Conservation (phyloP, 2,888 invertebrate species). For the Macropis europaea region DNA sequence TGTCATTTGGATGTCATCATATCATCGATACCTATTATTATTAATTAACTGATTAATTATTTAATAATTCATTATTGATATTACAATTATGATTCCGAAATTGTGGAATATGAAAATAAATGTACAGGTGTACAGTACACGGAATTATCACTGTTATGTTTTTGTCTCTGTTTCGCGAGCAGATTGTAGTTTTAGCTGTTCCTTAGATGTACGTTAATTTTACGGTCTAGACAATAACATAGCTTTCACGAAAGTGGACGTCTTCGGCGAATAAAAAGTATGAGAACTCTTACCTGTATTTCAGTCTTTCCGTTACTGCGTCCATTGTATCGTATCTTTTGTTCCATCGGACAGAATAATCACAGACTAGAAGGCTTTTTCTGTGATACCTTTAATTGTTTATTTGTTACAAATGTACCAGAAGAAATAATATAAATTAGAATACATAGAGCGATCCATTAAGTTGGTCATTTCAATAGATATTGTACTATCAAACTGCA, state of each 20-base stretch:
- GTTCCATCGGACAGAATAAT: neutral
- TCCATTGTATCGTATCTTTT: neutral
- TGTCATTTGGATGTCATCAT: slow-evolving; percentile 47
- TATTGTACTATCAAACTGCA: slow-evolving; percentile 20
- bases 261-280: slow-evolving; percentile 15
- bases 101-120: slow-evolving; percentile 64
- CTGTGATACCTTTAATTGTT: slow-evolving; percentile 28
- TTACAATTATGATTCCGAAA: slow-evolving; percentile 45
- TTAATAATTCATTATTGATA: slow-evolving; percentile 20
- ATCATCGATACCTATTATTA: slow-evolving; percentile 44
- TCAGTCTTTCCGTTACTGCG: neutral
- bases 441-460: slow-evolving; percentile 51
- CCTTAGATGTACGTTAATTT: slow-evolving; percentile 11
- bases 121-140: slow-evolving; percentile 66
- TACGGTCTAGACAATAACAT: slow-evolving; percentile 23
- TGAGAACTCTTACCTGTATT: slow-evolving; percentile 15
- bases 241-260: slow-evolving; percentile 1
- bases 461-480: slow-evolving; percentile 58
- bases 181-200: neutral
- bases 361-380: neutral
- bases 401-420: slow-evolving; percentile 58
- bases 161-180: neutral
- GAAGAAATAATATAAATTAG: slow-evolving; percentile 43
- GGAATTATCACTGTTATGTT: slow-evolving; percentile 6
- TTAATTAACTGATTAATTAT: slow-evolving; percentile 38